Base-by-base conservation (phyloP, 2,888 invertebrate species). In the Ophonus ardosiacus region DNA sequence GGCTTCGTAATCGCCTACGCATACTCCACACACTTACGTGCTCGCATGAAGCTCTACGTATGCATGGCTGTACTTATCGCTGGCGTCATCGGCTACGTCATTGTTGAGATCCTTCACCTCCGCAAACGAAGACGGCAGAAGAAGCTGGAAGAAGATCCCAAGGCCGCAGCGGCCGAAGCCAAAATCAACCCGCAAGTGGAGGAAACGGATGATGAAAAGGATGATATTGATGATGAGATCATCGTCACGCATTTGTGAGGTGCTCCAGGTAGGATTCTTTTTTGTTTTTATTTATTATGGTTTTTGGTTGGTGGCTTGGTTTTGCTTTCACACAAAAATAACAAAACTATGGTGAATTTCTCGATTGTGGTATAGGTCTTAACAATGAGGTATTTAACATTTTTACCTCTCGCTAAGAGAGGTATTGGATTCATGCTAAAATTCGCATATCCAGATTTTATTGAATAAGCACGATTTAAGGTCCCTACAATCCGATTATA, bases 1-100 rank as follows among this genome's bases (percentile, higher is more conserved):
- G 98, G 98, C 1, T 98, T 97, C 91, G 97, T 97, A 40, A 95
- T 97, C 71, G 97, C 97, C 8, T 98, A 97, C 89, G 97, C 97
- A 0, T 97, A 97, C 92, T 97, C 97, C 88, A 97, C 96, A 31
- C 96, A 96, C 88, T 92, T 97, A 31, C 97, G 97, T 91, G 96
- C 97, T 82, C 92, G 95, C 86, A 96, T 96, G 95, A 98, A 98
- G 93, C 93, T 97, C 0, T 97, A 96, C 91, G 96, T 97, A 18
- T 94, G 97, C 93, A 92, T 97, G 90, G 93, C 93, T n/a, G 95
- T 97, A 38, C 93, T 97, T 7, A 91, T 95, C 17, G 90, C 94
- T 78, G 97, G 97, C 17, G 93, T 96, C 86, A 90, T 94, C 71
- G 96, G 97, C 81, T 98, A 97, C 91, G 92, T 95, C 86, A 91